Conservation (phyloP, 64 coral and sea anemone species). For the Platygyra sinensis region DNA sequence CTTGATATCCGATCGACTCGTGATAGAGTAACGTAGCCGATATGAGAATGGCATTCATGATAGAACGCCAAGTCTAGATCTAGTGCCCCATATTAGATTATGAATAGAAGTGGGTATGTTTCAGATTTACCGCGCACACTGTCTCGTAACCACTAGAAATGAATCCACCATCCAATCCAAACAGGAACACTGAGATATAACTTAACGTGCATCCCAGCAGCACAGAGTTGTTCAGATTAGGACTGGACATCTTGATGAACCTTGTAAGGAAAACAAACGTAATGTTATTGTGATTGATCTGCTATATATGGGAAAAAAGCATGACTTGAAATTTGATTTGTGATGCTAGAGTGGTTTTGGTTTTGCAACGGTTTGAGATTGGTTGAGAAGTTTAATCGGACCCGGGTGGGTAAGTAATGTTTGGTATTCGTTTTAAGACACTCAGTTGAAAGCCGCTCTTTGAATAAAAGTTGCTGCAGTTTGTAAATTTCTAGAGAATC, state of each 20-base stretch:
- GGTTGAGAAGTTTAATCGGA: too few relatives aligned
- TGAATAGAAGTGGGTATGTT: neutral
- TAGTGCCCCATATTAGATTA: neutral
- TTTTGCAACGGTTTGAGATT: too few relatives aligned
- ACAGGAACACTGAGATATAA: slow-evolving; percentile 76
- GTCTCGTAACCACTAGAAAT: slow-evolving; percentile 54
- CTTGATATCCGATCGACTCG: too few relatives aligned
- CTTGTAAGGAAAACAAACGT: slow-evolving; percentile 1
- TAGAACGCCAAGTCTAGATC: neutral
- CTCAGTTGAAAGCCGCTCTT: too few relatives aligned
- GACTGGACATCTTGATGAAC: slow-evolving; percentile 97
- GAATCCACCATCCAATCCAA: slow-evolving; percentile 74
- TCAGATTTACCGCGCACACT: slow-evolving; percentile 63
- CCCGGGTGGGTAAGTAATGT: too few relatives aligned
- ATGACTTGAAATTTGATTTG: too few relatives aligned
- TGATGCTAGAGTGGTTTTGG: too few relatives aligned
- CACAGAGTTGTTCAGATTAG: slow-evolving; percentile 86
- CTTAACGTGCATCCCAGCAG: slow-evolving; percentile 78
- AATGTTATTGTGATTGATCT: neutral
- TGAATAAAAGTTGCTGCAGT: too few relatives aligned
- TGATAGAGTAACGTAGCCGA: too few relatives aligned
- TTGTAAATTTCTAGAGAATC: too few relatives aligned
- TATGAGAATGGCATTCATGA: too few relatives aligned
- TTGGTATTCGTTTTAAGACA: too few relatives aligned
- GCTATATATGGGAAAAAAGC: neutral